Evolutionary conservation across 1,140 invertebrate genomes (phyloP).

Genomic region (Odontomachus brunneus): DNA sequence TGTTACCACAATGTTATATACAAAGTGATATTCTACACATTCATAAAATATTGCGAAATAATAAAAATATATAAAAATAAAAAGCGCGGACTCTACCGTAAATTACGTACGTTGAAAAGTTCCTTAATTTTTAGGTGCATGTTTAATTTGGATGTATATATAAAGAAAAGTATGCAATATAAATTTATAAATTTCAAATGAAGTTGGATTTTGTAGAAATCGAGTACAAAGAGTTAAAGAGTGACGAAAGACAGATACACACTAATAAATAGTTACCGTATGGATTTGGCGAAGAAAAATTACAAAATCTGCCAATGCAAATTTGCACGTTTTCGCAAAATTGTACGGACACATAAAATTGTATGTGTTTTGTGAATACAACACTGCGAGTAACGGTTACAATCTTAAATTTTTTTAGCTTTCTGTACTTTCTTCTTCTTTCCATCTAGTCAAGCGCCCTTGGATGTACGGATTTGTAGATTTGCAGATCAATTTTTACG

Average conservation of each 20-base stretch:
- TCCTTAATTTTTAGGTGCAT: background rate
- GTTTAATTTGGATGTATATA: background rate
- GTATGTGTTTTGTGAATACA: background rate
- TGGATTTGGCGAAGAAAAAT: constrained; percentile 5
- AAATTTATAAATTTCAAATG: constrained; percentile 8
- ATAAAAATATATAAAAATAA: constrained; percentile 16
- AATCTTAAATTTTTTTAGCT: constrained; percentile 32
- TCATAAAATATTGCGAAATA: constrained; percentile 11
- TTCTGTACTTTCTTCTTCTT: constrained; percentile 67
- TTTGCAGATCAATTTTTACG: background rate
- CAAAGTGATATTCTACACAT: background rate
- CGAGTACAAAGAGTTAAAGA: constrained; percentile 29
- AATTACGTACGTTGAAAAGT: constrained; percentile 8
- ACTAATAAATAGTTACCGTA: background rate
- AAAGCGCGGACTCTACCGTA: background rate
- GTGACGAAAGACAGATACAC: constrained; percentile 1
- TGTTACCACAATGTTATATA: background rate
- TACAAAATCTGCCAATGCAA: constrained; percentile 6
- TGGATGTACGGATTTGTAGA: background rate
- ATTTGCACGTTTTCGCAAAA: background rate
- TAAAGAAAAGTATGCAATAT: background rate
- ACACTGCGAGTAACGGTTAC: background rate
- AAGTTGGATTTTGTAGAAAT: background rate
- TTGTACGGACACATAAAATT: background rate
- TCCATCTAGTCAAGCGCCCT: constrained; percentile 81